These are phyloP conservation scores for Rhincodon typus DNA, from an alignment of 2,797 vertebrate species.

Conservation along the genomic window DNA sequence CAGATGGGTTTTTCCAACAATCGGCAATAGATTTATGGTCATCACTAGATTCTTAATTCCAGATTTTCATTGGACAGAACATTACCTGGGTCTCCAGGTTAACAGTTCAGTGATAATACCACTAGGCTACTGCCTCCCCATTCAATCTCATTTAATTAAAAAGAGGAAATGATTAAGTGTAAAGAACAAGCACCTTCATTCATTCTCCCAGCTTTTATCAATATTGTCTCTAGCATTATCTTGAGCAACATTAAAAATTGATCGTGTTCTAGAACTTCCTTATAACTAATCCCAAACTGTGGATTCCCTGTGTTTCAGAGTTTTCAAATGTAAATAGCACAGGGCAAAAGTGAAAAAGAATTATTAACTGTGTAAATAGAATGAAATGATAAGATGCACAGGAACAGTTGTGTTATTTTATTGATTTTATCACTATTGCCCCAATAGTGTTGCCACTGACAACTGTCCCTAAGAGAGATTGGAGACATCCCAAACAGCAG, in stretches of 20 bases:
- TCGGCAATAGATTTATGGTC: too few species aligned
- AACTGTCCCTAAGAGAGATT: neutral
- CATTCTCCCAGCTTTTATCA: too few species aligned
- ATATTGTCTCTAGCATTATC: too few species aligned
- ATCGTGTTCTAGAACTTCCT: neutral
- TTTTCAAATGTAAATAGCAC: neutral
- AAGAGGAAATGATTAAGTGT: too few species aligned
- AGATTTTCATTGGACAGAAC: too few species aligned
- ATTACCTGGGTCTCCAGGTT: too few species aligned
- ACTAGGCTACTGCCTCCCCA: too few species aligned
- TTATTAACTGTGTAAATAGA: neutral
- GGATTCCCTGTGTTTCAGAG: neutral
- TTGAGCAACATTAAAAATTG: neutral
- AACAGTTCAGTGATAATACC: too few species aligned
- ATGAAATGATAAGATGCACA: neutral
- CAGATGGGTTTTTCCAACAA: too few species aligned
- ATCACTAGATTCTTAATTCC: too few species aligned
- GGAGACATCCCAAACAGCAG: neutral
- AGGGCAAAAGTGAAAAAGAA: neutral
- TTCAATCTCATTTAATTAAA: too few species aligned
- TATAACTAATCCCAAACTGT: neutral
- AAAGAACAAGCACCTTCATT: too few species aligned
- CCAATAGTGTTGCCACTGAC: neutral
- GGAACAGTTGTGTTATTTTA: neutral
- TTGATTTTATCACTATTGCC: neutral